A percentile compares a stretch with the other conserved stretches of the same genome.
phyloP scores from a whole-genome alignment of 2,797 vertebrate species.

The Propithecus perrieri region DNA sequence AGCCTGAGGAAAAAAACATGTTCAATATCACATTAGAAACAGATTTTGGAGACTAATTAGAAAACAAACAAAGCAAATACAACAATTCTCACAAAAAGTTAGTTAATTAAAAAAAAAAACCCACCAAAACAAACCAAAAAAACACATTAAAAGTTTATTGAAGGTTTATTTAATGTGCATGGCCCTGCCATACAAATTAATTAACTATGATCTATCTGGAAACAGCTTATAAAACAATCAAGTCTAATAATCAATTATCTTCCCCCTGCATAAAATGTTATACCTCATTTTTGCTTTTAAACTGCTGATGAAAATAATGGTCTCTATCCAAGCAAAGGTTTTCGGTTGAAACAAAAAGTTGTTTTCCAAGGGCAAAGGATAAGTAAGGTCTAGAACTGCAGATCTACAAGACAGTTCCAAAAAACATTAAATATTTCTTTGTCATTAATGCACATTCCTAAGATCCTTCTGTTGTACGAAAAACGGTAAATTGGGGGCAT shows the following conservation, averaged over 20 bases:
- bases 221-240: neutral
- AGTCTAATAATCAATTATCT: neutral
- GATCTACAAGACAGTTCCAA: neutral
- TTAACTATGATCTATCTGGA: neutral
- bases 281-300: neutral
- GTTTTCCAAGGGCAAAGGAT: neutral
- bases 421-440: neutral
- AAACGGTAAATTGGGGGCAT: neutral
- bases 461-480: neutral
- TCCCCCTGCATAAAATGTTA: neutral
- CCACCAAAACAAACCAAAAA: neutral
- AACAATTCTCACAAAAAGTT: slow-evolving; percentile 9
- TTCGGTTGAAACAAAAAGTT: neutral
- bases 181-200: neutral
- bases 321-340: neutral
- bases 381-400: neutral
- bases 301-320: neutral
- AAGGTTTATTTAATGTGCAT: neutral
- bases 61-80: slow-evolving; percentile 19
- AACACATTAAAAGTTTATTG: neutral
- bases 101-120: neutral
- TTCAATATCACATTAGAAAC: neutral
- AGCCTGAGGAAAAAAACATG: neutral
- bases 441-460: neutral
- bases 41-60: neutral